Evolutionary conservation across 2,113 vertebrate species (phyloP), one percentile per base, ranked within the genome.

Genomic region (Vimba vimba): DNA sequence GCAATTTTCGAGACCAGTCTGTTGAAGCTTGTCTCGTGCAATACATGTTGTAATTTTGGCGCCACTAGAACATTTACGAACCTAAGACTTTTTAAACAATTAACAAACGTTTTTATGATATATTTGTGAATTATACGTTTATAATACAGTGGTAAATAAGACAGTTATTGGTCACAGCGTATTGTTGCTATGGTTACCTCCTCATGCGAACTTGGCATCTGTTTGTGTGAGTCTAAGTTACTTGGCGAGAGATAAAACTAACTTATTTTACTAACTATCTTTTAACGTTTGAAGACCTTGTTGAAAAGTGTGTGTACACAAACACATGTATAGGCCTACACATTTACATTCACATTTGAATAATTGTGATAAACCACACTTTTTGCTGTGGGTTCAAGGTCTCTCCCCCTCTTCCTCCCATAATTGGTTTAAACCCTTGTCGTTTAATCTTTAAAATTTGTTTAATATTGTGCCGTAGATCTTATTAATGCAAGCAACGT

Each of bases 151-250:
- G 15, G 7, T 10, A 39, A 71, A 39, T 33, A 68, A 27, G 33
- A 36, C 27, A 68, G 13, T 69, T 36, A 69, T 15, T 68, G 11
- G 25, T 13, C 62, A 25, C 25, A 27, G 36, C 21, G 30, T 73
- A 21, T 27, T 73, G 69, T 74, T 74, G 36, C 71, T 74, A 45
- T 74, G 71, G 73, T 50, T 76, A 76, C 73, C 73, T 45, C 36
- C 71, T 76, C n/a, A 76, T 4, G 33, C 21, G 71, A 45, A 45
- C 36, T n/a, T 45, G 43, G n/a, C 43, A 50, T 50, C 73, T 27
- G 73, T 75, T 75, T 47, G 71, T 21, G 7, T n/a, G 52, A 6
- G 17, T 27, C 27, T 62, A n/a, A n/a, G n/a, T n/a, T n/a, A 62
- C 8, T n/a, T 62, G 59, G 10, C 9, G 59, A 33, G 27, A 66